A percentile compares a stretch with the other conserved stretches of the same genome.
Conservation (phyloP, 2,888 invertebrate species). For the Geotrupes spiniger region DNA sequence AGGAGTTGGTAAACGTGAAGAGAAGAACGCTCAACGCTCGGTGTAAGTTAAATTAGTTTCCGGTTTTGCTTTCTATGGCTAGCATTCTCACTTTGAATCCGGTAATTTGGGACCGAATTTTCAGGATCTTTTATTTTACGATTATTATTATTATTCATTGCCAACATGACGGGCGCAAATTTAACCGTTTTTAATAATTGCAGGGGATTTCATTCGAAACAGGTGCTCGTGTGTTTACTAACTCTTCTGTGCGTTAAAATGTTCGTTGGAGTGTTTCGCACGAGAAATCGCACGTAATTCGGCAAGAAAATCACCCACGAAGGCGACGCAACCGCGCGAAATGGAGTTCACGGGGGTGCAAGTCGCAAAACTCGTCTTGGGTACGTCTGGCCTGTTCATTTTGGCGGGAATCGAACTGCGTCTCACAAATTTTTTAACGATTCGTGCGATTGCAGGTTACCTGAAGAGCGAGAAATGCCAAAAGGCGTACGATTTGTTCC, state of each 20-base stretch:
- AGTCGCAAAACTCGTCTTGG: conserved; percentile 38
- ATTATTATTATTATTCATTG: too few relatives aligned
- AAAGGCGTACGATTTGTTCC: conserved; percentile 40
- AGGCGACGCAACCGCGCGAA: conserved; percentile 6
- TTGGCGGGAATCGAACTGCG: conserved; percentile 23
- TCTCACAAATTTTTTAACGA: conserved; percentile 8
- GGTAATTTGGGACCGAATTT: too few relatives aligned
- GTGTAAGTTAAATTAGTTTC: too few relatives aligned
- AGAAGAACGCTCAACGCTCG: too few relatives aligned
- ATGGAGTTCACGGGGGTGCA: conserved; percentile 38
- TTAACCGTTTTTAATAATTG: too few relatives aligned
- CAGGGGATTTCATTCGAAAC: too few relatives aligned
- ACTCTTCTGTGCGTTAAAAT: conserved; percentile 1
- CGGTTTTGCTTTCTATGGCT: too few relatives aligned
- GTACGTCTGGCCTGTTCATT: conserved; percentile 27
- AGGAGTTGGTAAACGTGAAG: too few relatives aligned
- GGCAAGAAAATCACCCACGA: conserved; percentile 4
- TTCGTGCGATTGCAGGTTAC: conserved; percentile 40
- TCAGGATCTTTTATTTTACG: too few relatives aligned
- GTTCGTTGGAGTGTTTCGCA: conserved; percentile 9
- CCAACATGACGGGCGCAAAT: too few relatives aligned
- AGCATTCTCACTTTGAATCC: too few relatives aligned
- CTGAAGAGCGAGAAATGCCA: conserved; percentile 42
- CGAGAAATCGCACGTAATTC: background rate
- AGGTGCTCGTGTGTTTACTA: too few relatives aligned